Evolutionary conservation across 2,888 invertebrate species (phyloP).

Genomic region (Strigamia transsilvanica): DNA sequence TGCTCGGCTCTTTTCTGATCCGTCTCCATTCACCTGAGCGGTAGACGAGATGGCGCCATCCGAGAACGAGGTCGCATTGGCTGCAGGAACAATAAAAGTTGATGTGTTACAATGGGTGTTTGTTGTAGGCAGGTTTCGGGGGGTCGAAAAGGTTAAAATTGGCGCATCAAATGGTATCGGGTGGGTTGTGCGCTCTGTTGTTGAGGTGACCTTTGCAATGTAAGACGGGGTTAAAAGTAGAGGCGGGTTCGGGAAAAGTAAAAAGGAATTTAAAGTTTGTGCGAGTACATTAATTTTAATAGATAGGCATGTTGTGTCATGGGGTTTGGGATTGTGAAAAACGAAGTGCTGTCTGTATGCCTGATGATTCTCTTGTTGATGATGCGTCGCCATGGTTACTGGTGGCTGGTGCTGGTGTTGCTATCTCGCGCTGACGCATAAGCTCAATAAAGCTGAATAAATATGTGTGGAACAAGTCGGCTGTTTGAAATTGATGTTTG

Average conservation of each 20-base stretch:
- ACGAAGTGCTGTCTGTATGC: slow-evolving; percentile 30
- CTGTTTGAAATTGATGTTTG: slow-evolving; percentile 26
- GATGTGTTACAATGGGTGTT: slow-evolving; percentile 20
- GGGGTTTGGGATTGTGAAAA: slow-evolving; percentile 28
- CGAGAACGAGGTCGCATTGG: slow-evolving; percentile 30
- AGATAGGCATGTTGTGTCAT: slow-evolving; percentile 30
- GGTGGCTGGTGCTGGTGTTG: slow-evolving; percentile 16
- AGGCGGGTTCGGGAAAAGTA: neutral
- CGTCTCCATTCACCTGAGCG: slow-evolving; percentile 26
- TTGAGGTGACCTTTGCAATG: neutral
- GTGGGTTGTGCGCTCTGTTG: neutral
- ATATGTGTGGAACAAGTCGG: slow-evolving; percentile 15
- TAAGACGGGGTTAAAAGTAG: slow-evolving; percentile 19
- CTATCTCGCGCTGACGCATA: slow-evolving; percentile 30
- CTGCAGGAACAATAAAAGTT: slow-evolving; percentile 26
- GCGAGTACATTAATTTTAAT: slow-evolving; percentile 25
- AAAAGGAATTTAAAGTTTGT: slow-evolving; percentile 30
- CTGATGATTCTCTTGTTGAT: slow-evolving; percentile 30
- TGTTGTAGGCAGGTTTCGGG: neutral
- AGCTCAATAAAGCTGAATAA: slow-evolving; percentile 30
- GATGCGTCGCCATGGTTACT: neutral
- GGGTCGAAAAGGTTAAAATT: slow-evolving; percentile 21
- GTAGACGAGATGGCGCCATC: slow-evolving; percentile 21
- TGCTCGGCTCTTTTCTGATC: slow-evolving; percentile 21
- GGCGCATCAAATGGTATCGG: slow-evolving; percentile 20